Conservation (phyloP, 2,888 invertebrate genomes). For the Taphrorychus bicolor region DNA sequence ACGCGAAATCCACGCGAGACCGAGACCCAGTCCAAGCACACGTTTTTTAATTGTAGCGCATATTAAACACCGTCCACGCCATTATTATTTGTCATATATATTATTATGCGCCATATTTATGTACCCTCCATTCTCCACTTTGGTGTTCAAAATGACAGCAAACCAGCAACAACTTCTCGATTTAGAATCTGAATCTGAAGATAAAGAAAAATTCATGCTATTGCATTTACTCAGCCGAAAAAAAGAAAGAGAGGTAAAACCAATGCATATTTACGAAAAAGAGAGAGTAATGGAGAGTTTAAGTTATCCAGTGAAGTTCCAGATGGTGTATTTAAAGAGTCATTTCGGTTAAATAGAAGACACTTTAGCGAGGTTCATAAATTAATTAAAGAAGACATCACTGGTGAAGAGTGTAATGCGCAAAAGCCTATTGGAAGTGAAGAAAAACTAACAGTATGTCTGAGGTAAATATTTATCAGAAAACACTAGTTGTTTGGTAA, state of each 20-base stretch:
- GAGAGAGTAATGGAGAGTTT: neutral
- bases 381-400: conserved; percentile 26
- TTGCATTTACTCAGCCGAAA: neutral
- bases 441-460: conserved; percentile 34
- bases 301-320: too few relatives aligned
- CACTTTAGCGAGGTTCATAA: conserved; percentile 21
- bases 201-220: neutral
- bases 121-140: too few relatives aligned
- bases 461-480: conserved; percentile 25
- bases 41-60: too few relatives aligned
- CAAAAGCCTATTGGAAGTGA: conserved; percentile 19
- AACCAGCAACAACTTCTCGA: too few relatives aligned
- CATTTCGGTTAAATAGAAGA: conserved; percentile 27
- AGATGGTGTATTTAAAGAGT: conserved; percentile 17
- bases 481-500: neutral
- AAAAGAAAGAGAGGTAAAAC: neutral
- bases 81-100: too few relatives aligned
- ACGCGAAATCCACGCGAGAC: too few relatives aligned
- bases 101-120: too few relatives aligned
- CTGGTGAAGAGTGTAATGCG: conserved; percentile 29
- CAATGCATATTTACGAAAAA: neutral
- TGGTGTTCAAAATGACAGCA: too few relatives aligned
- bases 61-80: too few relatives aligned
- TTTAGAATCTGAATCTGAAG: conserved; percentile 5
- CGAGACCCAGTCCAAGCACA: too few relatives aligned